These are phyloP conservation scores for Danio rerio DNA, from an alignment of 2,113 vertebrate species.

Conservation along the genomic window GRCz12tu NC_133198.1:4700501-4701000, in stretches of 20 bases:
- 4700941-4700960: slow-evolving; percentile 84
- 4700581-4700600: slow-evolving; percentile 82
- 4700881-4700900: slow-evolving; percentile 85
- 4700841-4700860: slow-evolving; percentile 86
- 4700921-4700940: slow-evolving; percentile 79
- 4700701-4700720: slow-evolving; percentile 73
- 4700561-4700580: slow-evolving; percentile 82
- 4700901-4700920: slow-evolving; percentile 87
- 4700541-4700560: slow-evolving; percentile 88
- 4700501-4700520: slow-evolving; percentile 99
- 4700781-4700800: slow-evolving; percentile 88
- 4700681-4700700: not conserved
- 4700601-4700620: slow-evolving; percentile 78
- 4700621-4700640: slow-evolving; percentile 77
- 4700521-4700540: slow-evolving; percentile 95
- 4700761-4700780: slow-evolving; percentile 83
- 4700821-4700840: slow-evolving; percentile 88
- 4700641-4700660: slow-evolving; percentile 76
- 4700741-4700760: slow-evolving; percentile 81
- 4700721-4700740: slow-evolving; percentile 67
- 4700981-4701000: slow-evolving; percentile 81
- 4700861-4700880: slow-evolving; percentile 70
- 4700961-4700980: slow-evolving; percentile 86
- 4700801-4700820: slow-evolving; percentile 82
- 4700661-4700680: slow-evolving; percentile 56